Conservation (phyloP, 2,797 vertebrate species). For the Alectoris magna region DNA sequence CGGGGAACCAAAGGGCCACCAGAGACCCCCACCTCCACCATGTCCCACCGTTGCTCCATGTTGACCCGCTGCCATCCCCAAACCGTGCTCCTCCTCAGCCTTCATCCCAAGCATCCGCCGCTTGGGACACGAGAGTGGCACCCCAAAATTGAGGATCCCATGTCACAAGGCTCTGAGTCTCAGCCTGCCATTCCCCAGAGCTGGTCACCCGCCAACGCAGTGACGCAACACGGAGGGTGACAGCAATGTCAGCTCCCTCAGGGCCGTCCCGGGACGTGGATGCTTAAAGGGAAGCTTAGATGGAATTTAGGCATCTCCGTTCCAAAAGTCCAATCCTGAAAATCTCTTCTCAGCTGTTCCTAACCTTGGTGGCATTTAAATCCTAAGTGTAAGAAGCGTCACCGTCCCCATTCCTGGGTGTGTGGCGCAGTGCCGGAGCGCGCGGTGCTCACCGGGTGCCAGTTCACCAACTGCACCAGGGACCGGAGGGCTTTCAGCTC, state of each 20-base stretch:
- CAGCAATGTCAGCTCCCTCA: background rate
- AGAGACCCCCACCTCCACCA: background rate
- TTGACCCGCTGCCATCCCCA: too few relatives aligned
- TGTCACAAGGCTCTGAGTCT: background rate
- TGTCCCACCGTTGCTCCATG: background rate
- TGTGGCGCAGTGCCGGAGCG: rapidly evolving
- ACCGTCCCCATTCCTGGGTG: rapidly evolving
- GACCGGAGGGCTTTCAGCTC: background rate
- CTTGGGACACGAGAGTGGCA: background rate
- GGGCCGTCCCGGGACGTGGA: background rate
- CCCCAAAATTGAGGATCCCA: background rate
- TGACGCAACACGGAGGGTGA: background rate
- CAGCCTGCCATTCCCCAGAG: rapidly evolving
- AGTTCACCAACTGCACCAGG: rapidly evolving
- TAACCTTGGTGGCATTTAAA: conserved; percentile 69
- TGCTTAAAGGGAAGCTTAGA: conserved; percentile 37
- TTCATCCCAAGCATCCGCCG: background rate
- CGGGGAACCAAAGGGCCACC: rapidly evolving
- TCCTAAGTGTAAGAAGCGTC: conserved; percentile 25
- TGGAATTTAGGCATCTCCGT: conserved; percentile 45
- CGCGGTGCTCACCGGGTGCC: rapidly evolving
- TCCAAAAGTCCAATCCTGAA: conserved; percentile 59
- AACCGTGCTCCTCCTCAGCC: too few relatives aligned
- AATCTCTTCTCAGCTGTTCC: conserved; percentile 61
- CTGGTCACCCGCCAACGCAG: background rate